A percentile compares a stretch with the other conserved stretches of the same genome.
These are phyloP conservation scores for Chrysogorgia sp. DNA, from an alignment of 92 coral and sea anemone genomes.

Conservation along the genomic window DNA sequence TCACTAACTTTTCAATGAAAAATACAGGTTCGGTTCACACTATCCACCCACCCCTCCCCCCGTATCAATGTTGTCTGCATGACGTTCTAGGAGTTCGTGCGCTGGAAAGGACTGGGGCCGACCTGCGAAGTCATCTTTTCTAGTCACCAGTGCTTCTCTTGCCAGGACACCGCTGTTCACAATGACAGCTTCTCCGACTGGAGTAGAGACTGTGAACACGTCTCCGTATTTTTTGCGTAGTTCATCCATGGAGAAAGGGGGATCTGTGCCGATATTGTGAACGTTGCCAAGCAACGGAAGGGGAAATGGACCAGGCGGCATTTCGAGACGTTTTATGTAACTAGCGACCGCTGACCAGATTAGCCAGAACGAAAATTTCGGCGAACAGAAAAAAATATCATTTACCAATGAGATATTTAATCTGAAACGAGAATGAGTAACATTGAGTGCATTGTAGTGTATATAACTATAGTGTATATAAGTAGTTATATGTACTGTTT, in stretches of 20 bases:
- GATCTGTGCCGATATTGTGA: slow-evolving; percentile 82
- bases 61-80: too few relatives aligned
- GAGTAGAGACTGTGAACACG: slow-evolving; percentile 75
- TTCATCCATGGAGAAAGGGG: slow-evolving; percentile 76
- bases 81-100: slow-evolving; percentile 75
- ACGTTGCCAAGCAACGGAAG: slow-evolving; percentile 90
- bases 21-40: too few relatives aligned
- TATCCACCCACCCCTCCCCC: too few relatives aligned
- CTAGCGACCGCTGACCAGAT: slow-evolving; percentile 45
- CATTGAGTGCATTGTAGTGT: too few relatives aligned
- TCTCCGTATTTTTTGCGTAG: slow-evolving; percentile 81
- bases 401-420: too few relatives aligned
- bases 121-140: slow-evolving; percentile 88
- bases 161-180: slow-evolving; percentile 83
- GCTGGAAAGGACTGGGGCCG: slow-evolving; percentile 78
- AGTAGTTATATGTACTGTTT: too few relatives aligned
- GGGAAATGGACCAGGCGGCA: slow-evolving; percentile 95
- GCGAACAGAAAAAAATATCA: too few relatives aligned
- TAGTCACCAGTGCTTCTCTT: slow-evolving; percentile 88
- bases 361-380: too few relatives aligned
- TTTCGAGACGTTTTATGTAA: slow-evolving; percentile 56
- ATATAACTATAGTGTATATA: too few relatives aligned
- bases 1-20: too few relatives aligned
- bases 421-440: too few relatives aligned
- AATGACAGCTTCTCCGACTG: slow-evolving; percentile 82